phyloP scores from a whole-genome alignment of 2,888 invertebrate species.

The Lasioglossum leucozonium region DNA sequence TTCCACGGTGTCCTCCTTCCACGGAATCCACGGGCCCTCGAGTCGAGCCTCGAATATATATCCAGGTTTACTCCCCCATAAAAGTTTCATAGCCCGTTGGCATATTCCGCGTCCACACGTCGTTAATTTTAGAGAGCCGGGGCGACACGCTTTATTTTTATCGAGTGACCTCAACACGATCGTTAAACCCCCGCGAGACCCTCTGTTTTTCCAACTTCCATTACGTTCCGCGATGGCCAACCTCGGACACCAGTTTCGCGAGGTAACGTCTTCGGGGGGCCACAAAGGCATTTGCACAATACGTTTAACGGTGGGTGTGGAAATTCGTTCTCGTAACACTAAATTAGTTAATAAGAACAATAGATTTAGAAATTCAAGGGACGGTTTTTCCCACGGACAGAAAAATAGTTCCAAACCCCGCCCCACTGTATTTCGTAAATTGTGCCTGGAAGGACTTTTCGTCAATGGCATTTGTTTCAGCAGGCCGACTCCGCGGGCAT shows the following conservation, averaged over 20 bases:
- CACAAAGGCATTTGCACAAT: not conserved
- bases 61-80: conserved; percentile 73
- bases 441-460: no score
- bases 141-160: conserved; percentile 73
- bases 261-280: not conserved
- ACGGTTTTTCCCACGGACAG: no score
- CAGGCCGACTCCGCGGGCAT: conserved; percentile 2
- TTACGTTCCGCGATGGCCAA: conserved; percentile 31
- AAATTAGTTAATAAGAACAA: not conserved
- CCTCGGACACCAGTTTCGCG: not conserved
- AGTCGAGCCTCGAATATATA: conserved; percentile 65
- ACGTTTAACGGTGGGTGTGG: not conserved
- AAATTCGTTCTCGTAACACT: not conserved
- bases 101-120: conserved; percentile 75
- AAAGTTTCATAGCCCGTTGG: conserved; percentile 73
- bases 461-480: conserved; percentile 2
- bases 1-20: conserved; percentile 18
- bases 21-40: conserved; percentile 41
- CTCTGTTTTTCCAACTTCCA: conserved; percentile 66
- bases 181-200: conserved; percentile 64
- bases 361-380: no score
- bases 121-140: conserved; percentile 74
- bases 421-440: no score
- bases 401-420: no score
- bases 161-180: conserved; percentile 75